Base-by-base conservation (phyloP, 1,140 invertebrate genomes). In the Sycophaga agraensis region DNA sequence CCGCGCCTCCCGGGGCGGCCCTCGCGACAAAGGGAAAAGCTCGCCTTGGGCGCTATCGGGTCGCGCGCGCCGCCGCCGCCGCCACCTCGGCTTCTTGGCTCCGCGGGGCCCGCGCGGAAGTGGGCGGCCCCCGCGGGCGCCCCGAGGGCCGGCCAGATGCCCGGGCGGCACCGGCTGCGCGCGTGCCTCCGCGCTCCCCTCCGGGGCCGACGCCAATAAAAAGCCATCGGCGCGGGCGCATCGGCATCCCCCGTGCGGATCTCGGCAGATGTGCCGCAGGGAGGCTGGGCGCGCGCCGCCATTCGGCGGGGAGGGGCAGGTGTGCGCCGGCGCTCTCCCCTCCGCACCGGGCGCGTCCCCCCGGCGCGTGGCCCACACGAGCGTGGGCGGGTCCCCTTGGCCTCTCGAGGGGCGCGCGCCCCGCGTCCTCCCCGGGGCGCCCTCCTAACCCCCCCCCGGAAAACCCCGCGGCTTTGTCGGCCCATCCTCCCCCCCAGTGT, bases 301-400 rank as follows among this genome's bases (percentile, higher is more conserved):
- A 74, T 74, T 57, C 66, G 73, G 65, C 67, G 66, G 59, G 67
- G 72, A n/a, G 65, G 62, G 77, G 78, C 78, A 80, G 78, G 78
- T 80, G 78, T 79, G 76, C 66, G 55, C 74, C 78, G 75, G 76
- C 75, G 78, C 77, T 2, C n/a, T 7, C 6, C 26, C 48, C 14
- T 21, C 43, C 4, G n/a, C 40, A 4, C 8, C 21, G 21, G 28
- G 4, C 6, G 26, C 16, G 16, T 17, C 50, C 28, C 39, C 22
- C 67, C 64, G 75, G 71, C 79, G 79, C 79, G 79, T 81, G 79
- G 77, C 79, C 71, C 75, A 80, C 79, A 81, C 79, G 78, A 79
- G 79, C 77, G 77, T 73, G 70, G 79, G 79, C 77, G 79, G 77
- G 70, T 70, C 61, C 50, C 57, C 26, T 45, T n/a, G 28, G 28